phyloP scores from a whole-genome alignment of 2,888 invertebrate species.

The Dyspetes luteomarginatus region DNA sequence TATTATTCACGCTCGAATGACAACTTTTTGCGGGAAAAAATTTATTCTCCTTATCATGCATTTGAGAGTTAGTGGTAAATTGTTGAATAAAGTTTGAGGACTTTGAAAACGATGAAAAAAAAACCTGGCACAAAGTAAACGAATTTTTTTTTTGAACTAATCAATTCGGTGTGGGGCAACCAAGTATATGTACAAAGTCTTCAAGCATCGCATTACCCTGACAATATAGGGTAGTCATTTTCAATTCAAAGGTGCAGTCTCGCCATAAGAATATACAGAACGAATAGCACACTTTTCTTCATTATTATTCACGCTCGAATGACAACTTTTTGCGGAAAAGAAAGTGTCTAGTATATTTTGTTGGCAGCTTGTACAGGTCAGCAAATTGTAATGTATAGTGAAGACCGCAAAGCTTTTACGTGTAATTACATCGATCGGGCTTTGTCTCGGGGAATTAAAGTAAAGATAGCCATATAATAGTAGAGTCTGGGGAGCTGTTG shows the following conservation, averaged over 20 bases:
- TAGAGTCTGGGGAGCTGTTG: slow-evolving; percentile 40
- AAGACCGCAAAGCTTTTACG: slow-evolving; percentile 14
- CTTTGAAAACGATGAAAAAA: no score
- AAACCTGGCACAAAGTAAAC: no score
- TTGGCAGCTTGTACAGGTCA: background rate
- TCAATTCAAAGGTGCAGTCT: background rate
- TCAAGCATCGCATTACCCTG: no score
- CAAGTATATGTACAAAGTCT: no score
- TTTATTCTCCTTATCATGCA: no score
- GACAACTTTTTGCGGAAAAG: background rate
- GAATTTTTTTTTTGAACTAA: no score
- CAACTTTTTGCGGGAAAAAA: no score
- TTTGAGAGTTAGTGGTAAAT: no score
- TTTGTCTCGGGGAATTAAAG: background rate
- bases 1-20: no score
- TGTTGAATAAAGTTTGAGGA: no score
- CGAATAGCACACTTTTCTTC: background rate
- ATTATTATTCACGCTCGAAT: background rate
- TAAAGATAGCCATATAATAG: background rate
- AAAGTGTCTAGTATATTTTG: background rate
- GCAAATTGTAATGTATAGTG: background rate
- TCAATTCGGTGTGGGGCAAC: no score
- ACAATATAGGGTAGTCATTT: background rate
- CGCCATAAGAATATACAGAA: background rate
- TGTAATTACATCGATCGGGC: slow-evolving; percentile 34